phyloP scores from a whole-genome alignment of 2,888 invertebrate species.

The Scotopteryx bipunctaria region DNA sequence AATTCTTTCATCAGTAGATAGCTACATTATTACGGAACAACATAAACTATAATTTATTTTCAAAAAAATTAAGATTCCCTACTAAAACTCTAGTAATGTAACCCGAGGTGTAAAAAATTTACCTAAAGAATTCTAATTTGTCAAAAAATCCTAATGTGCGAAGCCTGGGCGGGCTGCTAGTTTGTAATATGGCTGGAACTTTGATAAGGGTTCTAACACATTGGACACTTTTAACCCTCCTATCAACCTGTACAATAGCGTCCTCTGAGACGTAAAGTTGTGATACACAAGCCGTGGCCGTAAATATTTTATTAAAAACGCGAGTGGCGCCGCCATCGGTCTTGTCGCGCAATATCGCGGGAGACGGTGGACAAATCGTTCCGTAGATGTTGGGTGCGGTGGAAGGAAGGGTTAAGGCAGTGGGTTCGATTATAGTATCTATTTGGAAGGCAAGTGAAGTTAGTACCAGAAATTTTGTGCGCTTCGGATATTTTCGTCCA shows the following conservation, averaged over 20 bases:
- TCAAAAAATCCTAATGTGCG: too few relatives aligned
- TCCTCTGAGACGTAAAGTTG: slow-evolving; percentile 33
- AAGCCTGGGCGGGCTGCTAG: too few relatives aligned
- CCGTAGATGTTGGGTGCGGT: slow-evolving; percentile 38
- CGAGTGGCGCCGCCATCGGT: slow-evolving; percentile 56
- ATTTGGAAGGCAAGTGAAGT: not conserved
- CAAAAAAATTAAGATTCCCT: too few relatives aligned
- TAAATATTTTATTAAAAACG: slow-evolving; percentile 73
- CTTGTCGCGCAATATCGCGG: slow-evolving; percentile 66
- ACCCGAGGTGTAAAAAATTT: too few relatives aligned
- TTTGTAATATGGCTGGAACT: too few relatives aligned
- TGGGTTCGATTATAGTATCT: slow-evolving; percentile 44
- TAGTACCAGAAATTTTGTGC: not conserved
- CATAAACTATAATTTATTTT: too few relatives aligned
- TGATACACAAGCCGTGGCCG: slow-evolving; percentile 43
- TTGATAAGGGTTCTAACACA: too few relatives aligned
- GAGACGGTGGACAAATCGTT: slow-evolving; percentile 68
- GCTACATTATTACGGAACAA: too few relatives aligned
- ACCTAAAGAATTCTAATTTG: too few relatives aligned
- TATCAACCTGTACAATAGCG: slow-evolving; percentile 12
- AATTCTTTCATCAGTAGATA: too few relatives aligned
- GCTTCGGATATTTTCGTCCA: too few relatives aligned
- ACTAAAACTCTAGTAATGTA: too few relatives aligned
- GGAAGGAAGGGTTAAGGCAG: not conserved
- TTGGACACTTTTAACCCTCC: not conserved